Conservation (phyloP, 37 sponge, comb jelly and placozoan species). For the Ianthella basta region DNA sequence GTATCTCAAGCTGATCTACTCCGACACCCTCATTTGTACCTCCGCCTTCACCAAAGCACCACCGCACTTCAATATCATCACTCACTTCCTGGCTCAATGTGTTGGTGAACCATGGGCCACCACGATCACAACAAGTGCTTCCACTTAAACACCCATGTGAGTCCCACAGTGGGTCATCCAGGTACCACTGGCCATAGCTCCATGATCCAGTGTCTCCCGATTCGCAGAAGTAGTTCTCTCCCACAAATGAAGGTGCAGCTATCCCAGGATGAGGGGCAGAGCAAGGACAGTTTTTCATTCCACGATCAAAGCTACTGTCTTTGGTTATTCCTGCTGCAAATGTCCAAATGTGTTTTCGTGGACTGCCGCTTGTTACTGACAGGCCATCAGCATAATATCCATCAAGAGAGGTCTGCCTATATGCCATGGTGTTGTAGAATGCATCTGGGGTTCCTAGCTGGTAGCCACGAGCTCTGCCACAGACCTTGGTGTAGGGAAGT, state of each 20-base stretch:
- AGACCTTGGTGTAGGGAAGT: conserved; percentile 12
- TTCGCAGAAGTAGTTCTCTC: conserved; percentile 36
- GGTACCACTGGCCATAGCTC: neutral
- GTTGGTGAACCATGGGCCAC: no score
- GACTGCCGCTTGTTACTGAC: neutral
- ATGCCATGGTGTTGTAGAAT: neutral
- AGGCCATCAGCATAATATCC: conserved; percentile 7
- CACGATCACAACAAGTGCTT: conserved; percentile 20
- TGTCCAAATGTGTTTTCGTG: neutral
- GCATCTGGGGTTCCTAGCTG: conserved; percentile 11
- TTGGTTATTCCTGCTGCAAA: neutral
- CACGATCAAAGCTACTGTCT: neutral
- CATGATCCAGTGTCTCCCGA: neutral
- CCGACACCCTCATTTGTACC: no score
- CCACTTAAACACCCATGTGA: conserved; percentile 2
- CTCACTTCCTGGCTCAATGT: no score
- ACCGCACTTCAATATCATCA: no score
- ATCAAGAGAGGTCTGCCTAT: no score
- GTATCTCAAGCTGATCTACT: no score
- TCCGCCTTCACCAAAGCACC: no score
- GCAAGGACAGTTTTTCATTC: neutral
- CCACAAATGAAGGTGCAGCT: neutral
- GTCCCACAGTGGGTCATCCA: conserved; percentile 40
- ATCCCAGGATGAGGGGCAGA: neutral
- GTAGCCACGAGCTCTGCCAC: conserved; percentile 15